Conservation (phyloP, 30 jellyfish, hydroid and myxozoan genomes). For the Aurelia coerulea region DNA sequence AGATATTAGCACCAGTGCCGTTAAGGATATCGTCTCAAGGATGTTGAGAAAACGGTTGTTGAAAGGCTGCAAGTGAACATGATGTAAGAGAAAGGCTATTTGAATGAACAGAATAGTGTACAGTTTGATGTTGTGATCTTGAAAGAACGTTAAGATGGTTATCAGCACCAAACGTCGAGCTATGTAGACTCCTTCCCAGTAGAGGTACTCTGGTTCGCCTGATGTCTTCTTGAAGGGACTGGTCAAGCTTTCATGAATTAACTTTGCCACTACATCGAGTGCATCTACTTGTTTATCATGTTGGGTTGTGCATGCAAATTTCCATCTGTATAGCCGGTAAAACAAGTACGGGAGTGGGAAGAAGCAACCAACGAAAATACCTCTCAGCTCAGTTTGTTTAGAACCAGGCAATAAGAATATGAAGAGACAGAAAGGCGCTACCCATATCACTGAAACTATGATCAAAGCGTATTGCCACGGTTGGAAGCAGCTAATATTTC, state of each 20-base stretch:
- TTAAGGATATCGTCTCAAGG: conserved; percentile 26
- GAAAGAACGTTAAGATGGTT: neutral
- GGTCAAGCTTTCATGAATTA: neutral
- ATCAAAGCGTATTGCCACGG: conserved; percentile 61
- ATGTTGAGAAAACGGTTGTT: conserved; percentile 10
- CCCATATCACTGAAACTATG: conserved; percentile 27
- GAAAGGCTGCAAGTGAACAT: conserved; percentile 59
- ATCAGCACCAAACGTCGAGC: conserved; percentile 27
- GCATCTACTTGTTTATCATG: neutral
- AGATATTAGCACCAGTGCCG: neutral
- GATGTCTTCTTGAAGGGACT: conserved; percentile 19
- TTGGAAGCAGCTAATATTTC: conserved; percentile 37
- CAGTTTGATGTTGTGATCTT: conserved; percentile 18
- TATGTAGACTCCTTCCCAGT: conserved; percentile 51
- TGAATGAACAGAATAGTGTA: conserved; percentile 3
- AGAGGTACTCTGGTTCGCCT: neutral
- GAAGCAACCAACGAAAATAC: conserved; percentile 27
- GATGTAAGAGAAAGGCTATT: conserved; percentile 38
- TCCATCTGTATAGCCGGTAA: neutral
- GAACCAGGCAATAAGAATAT: conserved; percentile 1
- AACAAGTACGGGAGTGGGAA: conserved; percentile 30
- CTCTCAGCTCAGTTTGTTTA: neutral
- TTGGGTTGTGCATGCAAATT: neutral
- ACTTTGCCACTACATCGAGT: neutral
- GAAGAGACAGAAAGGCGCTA: conserved; percentile 34